Conservation (phyloP, 2,888 invertebrate genomes). For the Cosmopolites sordidus region DNA sequence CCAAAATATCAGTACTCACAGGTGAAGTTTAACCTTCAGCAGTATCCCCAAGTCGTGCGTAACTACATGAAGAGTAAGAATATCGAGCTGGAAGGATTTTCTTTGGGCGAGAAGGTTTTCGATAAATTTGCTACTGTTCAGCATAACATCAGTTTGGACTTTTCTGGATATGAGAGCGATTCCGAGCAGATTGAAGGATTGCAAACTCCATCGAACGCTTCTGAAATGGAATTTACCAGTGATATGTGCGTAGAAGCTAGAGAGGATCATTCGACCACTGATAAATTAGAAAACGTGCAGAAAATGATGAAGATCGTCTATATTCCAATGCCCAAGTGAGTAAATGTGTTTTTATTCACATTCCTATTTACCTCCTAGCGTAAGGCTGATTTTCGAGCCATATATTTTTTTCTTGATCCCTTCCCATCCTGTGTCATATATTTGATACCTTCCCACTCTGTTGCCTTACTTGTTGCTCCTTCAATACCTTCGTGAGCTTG, state of each 20-base stretch:
- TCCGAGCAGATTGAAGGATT: slow-evolving; percentile 54
- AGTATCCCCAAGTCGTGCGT: slow-evolving; percentile 69
- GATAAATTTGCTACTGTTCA: slow-evolving; percentile 27
- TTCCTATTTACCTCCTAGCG: too few species aligned
- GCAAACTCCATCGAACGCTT: slow-evolving; percentile 75
- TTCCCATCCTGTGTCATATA: too few species aligned
- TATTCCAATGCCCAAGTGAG: slow-evolving; percentile 57
- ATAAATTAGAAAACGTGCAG: slow-evolving; percentile 28
- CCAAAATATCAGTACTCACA: slow-evolving; percentile 60
- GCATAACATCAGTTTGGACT: slow-evolving; percentile 33
- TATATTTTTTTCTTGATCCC: too few species aligned
- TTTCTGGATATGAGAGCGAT: slow-evolving; percentile 33
- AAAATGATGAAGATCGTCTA: slow-evolving; percentile 52
- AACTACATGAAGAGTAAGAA: slow-evolving; percentile 74
- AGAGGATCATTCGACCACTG: neutral
- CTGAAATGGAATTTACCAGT: slow-evolving; percentile 60
- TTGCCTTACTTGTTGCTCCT: too few species aligned
- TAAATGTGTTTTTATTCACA: too few species aligned
- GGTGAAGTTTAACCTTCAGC: slow-evolving; percentile 69
- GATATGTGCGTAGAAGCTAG: slow-evolving; percentile 42
- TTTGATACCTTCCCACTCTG: too few species aligned
- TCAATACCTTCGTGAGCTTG: too few species aligned
- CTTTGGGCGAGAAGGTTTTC: slow-evolving; percentile 53
- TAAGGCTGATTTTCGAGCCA: too few species aligned
- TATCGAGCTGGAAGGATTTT: slow-evolving; percentile 59